phyloP scores from a whole-genome alignment of 1,140 invertebrate species.

The Orchestia grillus region DNA sequence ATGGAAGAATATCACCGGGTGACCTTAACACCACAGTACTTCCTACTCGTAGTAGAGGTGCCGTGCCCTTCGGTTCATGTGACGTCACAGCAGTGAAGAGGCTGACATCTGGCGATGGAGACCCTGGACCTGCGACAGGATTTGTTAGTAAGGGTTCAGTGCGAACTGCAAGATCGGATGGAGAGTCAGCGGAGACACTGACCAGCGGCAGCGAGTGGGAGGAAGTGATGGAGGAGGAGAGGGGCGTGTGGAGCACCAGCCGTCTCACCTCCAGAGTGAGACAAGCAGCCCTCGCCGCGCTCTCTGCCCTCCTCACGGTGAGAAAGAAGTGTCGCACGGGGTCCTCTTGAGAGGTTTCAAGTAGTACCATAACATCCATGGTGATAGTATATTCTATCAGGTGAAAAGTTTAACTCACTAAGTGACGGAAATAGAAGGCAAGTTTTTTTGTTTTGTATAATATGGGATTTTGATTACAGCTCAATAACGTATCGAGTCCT shows the following conservation, averaged over 20 bases:
- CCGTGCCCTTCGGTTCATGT: neutral
- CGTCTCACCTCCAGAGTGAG: neutral
- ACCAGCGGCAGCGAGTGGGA: conserved; percentile 3
- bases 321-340: neutral
- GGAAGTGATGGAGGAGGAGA: neutral
- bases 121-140: too few relatives aligned
- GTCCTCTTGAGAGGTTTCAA: too few relatives aligned
- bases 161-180: neutral
- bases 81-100: neutral
- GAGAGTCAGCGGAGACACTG: neutral
- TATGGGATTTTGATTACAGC: too few relatives aligned
- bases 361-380: too few relatives aligned
- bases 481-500: too few relatives aligned
- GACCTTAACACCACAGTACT: neutral
- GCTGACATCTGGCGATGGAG: too few relatives aligned
- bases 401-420: too few relatives aligned
- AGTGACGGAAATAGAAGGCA: too few relatives aligned
- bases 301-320: conserved; percentile 24
- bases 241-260: neutral
- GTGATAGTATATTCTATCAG: too few relatives aligned
- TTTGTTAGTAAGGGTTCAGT: neutral
- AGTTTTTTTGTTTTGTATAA: too few relatives aligned
- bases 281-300: neutral
- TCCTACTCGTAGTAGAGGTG: neutral
- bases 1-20: neutral